Evolutionary conservation across 2,888 invertebrate species (phyloP).

Genomic region (Anticlea derivata): DNA sequence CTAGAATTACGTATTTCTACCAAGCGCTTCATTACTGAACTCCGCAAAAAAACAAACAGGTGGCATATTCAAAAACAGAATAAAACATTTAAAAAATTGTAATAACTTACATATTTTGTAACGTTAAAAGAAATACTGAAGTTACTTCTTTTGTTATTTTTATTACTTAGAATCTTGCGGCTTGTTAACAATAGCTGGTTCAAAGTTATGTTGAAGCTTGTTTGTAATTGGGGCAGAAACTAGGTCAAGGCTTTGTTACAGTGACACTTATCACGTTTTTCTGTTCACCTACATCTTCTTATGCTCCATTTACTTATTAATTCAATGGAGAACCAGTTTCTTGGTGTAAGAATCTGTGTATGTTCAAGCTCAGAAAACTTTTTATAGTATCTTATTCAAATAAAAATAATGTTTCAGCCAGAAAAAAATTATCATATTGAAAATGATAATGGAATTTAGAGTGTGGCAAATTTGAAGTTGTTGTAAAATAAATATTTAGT

Average conservation of each 20-base stretch:
- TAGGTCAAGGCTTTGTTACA: conserved; percentile 41
- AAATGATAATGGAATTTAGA: too few relatives aligned
- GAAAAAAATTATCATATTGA: too few relatives aligned
- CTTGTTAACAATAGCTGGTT: too few relatives aligned
- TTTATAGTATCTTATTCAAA: too few relatives aligned
- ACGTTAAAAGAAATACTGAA: neutral
- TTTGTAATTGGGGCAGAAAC: conserved; percentile 40
- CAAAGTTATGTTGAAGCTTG: conserved; percentile 35
- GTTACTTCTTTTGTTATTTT: neutral
- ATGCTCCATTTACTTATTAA: neutral
- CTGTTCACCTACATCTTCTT: conserved; percentile 1
- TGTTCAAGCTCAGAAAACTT: too few relatives aligned
- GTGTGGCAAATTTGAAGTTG: too few relatives aligned
- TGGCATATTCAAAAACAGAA: neutral
- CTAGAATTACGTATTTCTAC: neutral
- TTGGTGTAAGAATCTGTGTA: neutral
- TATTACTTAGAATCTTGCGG: too few relatives aligned
- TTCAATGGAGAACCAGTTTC: too few relatives aligned
- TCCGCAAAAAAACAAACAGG: neutral
- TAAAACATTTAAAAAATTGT: too few relatives aligned
- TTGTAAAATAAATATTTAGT: neutral
- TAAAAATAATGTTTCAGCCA: too few relatives aligned
- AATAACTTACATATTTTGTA: too few relatives aligned
- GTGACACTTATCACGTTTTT: conserved; percentile 14
- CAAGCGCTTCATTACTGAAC: neutral